Conservation (phyloP, 2,113 vertebrate genomes). For the Dasypus novemcinctus region DNA sequence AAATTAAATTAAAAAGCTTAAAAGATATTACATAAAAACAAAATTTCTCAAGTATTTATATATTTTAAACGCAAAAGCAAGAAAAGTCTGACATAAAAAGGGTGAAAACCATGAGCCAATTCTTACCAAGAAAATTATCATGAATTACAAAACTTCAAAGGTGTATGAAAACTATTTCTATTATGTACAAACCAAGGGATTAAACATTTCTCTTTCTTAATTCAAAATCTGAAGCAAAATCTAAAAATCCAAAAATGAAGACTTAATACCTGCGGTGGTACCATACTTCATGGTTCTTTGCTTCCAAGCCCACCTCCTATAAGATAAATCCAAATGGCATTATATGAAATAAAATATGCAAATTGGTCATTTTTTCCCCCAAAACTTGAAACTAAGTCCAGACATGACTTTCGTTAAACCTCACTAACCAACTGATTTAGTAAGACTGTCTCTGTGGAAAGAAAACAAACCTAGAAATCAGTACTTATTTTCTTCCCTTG, state of each 20-base stretch:
- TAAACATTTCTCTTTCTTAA: background rate
- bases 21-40: background rate
- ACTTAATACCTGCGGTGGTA: slow-evolving; percentile 78
- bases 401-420: background rate
- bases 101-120: background rate
- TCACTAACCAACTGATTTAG: background rate
- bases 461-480: background rate
- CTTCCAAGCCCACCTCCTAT: slow-evolving; percentile 81
- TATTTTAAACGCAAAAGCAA: background rate
- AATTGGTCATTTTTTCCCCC: background rate
- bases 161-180: slow-evolving; percentile 2
- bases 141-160: background rate
- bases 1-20: too few species aligned
- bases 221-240: slow-evolving; percentile 9
- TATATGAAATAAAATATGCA: background rate
- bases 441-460: background rate
- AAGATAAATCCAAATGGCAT: slow-evolving; percentile 66
- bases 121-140: slow-evolving; percentile 26
- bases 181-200: background rate
- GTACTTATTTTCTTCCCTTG: background rate
- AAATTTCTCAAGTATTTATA: background rate
- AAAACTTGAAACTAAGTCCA: background rate
- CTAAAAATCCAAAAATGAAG: background rate
- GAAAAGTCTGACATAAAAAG: slow-evolving; percentile 11
- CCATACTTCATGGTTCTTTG: slow-evolving; percentile 77